Conservation (phyloP, 92 coral and sea anemone genomes). For the Palythoa grandis region DNA sequence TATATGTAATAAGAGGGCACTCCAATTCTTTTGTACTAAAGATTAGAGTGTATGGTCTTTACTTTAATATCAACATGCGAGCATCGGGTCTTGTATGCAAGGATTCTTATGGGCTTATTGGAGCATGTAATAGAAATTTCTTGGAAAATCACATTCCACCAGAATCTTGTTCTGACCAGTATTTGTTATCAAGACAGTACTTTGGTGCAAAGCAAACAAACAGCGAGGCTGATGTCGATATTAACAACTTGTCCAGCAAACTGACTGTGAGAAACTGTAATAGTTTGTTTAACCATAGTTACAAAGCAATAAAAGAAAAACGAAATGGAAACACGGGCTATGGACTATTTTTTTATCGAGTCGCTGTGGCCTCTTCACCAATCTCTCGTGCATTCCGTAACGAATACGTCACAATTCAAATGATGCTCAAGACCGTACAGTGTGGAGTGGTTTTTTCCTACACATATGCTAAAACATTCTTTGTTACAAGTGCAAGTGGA, state of each 20-base stretch:
- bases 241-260: slow-evolving; percentile 39
- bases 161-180: slow-evolving; percentile 17
- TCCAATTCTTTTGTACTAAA: slow-evolving; percentile 38
- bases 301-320: slow-evolving; percentile 46
- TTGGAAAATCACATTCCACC: slow-evolving; percentile 42
- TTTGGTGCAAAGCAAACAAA: slow-evolving; percentile 6
- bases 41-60: slow-evolving; percentile 68
- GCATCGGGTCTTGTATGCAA: slow-evolving; percentile 55
- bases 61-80: slow-evolving; percentile 44
- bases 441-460: slow-evolving; percentile 66
- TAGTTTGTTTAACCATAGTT: slow-evolving; percentile 50
- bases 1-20: slow-evolving; percentile 45
- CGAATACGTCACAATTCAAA: slow-evolving; percentile 55
- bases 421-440: slow-evolving; percentile 55
- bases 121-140: slow-evolving; percentile 60
- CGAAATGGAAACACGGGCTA: slow-evolving; percentile 63
- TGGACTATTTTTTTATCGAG: slow-evolving; percentile 50
- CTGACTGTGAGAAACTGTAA: slow-evolving; percentile 52
- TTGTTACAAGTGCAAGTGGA: slow-evolving; percentile 46
- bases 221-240: neutral
- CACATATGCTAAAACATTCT: slow-evolving; percentile 55
- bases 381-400: slow-evolving; percentile 48
- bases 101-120: slow-evolving; percentile 65
- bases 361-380: slow-evolving; percentile 57
- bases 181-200: neutral